These are phyloP conservation scores for Notolabrus celidotus DNA, from an alignment of 2,797 vertebrate genomes.

Conservation along the genomic window DNA sequence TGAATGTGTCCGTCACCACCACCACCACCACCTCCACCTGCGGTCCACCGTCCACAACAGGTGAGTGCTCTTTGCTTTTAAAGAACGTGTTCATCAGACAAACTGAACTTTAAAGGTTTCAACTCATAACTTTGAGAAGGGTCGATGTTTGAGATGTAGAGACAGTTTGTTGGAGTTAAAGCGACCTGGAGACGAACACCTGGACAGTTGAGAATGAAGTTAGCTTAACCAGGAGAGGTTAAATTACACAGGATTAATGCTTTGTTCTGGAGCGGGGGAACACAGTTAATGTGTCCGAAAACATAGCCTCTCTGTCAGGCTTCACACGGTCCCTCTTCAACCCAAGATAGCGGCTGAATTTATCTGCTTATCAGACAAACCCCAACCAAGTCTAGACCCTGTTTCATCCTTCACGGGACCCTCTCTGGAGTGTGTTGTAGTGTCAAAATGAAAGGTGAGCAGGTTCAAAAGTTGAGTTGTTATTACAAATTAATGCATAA, in stretches of 20 bases:
- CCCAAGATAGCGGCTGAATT: not conserved
- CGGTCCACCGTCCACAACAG: slow-evolving; percentile 16
- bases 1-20: not conserved
- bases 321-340: not conserved
- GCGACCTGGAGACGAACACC: slow-evolving; percentile 3
- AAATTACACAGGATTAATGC: not conserved
- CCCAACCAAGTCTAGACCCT: not conserved
- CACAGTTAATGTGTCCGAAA: not conserved
- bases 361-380: not conserved
- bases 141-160: not conserved
- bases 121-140: rapidly evolving
- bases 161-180: not conserved
- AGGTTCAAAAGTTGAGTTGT: not conserved
- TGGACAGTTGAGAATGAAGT: slow-evolving; percentile 32
- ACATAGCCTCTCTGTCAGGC: too few species aligned
- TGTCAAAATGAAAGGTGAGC: not conserved
- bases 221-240: slow-evolving; percentile 9
- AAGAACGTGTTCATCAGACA: not conserved
- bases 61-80: slow-evolving; percentile 38
- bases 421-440: not conserved
- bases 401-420: not conserved
- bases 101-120: too few species aligned
- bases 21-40: too few species aligned
- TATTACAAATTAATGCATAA: not conserved
- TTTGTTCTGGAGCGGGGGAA: not conserved